phyloP scores from a whole-genome alignment of 2,113 vertebrate species.

The Microcebus tavaratra region DNA sequence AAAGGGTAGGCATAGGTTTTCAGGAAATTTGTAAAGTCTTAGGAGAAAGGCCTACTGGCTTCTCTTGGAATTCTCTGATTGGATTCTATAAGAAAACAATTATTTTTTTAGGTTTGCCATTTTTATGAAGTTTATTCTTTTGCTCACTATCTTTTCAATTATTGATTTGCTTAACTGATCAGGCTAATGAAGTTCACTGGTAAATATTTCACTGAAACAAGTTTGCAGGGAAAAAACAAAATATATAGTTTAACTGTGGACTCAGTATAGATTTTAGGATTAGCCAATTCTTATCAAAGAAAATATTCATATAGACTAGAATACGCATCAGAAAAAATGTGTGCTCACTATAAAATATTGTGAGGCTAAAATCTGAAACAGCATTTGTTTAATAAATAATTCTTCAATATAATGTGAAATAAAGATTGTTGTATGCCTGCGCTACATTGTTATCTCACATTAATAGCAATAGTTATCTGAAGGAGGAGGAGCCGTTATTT shows the following conservation, averaged over 20 bases:
- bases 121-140: not conserved
- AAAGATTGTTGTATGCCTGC: not conserved
- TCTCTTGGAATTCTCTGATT: not conserved
- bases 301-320: not conserved
- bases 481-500: not conserved
- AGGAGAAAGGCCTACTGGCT: not conserved
- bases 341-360: not conserved
- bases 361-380: not conserved
- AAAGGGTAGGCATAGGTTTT: slow-evolving; percentile 62
- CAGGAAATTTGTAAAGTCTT: slow-evolving; percentile 54
- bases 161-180: not conserved
- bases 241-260: not conserved
- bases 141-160: not conserved
- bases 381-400: not conserved
- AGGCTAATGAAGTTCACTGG: not conserved
- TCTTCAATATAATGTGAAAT: not conserved
- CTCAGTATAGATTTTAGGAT: not conserved
- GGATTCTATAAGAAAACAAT: not conserved
- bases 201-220: not conserved
- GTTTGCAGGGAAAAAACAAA: not conserved
- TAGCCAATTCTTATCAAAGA: not conserved
- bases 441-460: not conserved
- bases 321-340: not conserved
- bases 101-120: not conserved
- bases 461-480: not conserved